Evolutionary conservation across 2,113 vertebrate species (phyloP), one percentile per base, ranked within the genome.

Genomic region (Nyctibius bracteatus): DNA sequence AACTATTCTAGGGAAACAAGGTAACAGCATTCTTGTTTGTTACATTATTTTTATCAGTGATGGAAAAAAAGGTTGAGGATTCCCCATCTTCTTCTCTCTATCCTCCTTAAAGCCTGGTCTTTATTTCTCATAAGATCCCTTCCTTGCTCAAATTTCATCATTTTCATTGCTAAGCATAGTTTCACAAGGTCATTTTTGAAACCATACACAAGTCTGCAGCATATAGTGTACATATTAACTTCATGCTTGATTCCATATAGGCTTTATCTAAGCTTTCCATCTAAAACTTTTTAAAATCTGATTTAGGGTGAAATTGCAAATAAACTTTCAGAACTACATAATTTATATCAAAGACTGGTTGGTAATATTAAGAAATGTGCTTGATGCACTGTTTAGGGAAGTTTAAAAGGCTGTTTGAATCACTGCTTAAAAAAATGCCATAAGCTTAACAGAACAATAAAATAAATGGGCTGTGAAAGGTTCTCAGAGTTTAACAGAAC

Each of bases 381-480:
- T 73, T 72, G 77, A 46, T 78, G 55, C 28, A 35, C 51, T 54
- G 3, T 46, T 84, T 62, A 49, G 37, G 19, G 30, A 77, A 46
- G n/a, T 87, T 88, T 77, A 90, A 88, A 87, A 81, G 54, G 31
- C 62, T 88, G 16, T 57, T 88, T 51, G 44, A 92, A 41, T 72
- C 88, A 24, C 66, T 51, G 52, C 41, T 47, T 5, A 25, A 66
- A 85, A 85, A 89, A 88, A 78, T 20, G 49, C 62, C 54, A 6
- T 44, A 61, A 90, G 81, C 62, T 82, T 93, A 82, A 81, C 59
- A 66, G 70, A 91, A 86, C 70, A 82, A 89, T 93, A 66, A 94
- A 93, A 93, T 47, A 91, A 91, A 91, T 79, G 75, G 46, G 19
- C 66, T 86, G 61, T 88, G 82, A 88, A 92, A 72, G 22, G 33